These are phyloP conservation scores for Misgurnus mizolepis DNA, from an alignment of 2,113 vertebrate species.

Conservation along the genomic window DNA sequence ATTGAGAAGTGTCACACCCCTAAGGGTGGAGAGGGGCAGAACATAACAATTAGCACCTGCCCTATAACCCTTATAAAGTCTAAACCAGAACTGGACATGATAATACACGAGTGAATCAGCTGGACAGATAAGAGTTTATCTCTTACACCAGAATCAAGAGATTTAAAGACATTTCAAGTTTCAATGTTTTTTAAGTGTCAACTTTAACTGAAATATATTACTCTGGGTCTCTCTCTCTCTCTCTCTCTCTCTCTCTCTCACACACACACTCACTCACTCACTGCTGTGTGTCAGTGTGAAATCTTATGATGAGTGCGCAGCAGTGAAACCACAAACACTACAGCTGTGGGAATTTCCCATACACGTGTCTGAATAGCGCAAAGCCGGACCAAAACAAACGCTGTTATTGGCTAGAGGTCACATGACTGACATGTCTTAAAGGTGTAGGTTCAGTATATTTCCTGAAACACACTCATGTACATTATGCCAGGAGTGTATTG, in stretches of 20 bases:
- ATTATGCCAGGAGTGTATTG: background rate
- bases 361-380: conserved; percentile 73
- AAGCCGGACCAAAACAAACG: conserved; percentile 75
- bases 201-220: too few relatives aligned
- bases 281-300: background rate
- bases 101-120: conserved; percentile 28
- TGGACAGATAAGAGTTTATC: conserved; percentile 7
- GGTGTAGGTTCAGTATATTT: background rate
- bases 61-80: conserved; percentile 2
- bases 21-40: conserved; percentile 36
- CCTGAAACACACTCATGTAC: background rate
- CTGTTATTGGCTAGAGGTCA: conserved; percentile 61
- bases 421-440: conserved; percentile 54
- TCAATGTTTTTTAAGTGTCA: too few relatives aligned
- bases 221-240: too few relatives aligned
- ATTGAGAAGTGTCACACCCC: conserved; percentile 66
- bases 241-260: too few relatives aligned
- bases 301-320: background rate
- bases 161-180: too few relatives aligned
- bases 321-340: background rate
- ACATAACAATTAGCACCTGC: conserved; percentile 61
- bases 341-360: conserved; percentile 75
- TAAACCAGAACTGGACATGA: background rate
- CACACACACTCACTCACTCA: too few relatives aligned
- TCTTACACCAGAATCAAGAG: background rate